A percentile compares a stretch with the other conserved stretches of the same genome.
These are phyloP conservation scores for Telmatochromis sp. DNA, from an alignment of 2,113 vertebrate species.

Conservation along the genomic window DNA sequence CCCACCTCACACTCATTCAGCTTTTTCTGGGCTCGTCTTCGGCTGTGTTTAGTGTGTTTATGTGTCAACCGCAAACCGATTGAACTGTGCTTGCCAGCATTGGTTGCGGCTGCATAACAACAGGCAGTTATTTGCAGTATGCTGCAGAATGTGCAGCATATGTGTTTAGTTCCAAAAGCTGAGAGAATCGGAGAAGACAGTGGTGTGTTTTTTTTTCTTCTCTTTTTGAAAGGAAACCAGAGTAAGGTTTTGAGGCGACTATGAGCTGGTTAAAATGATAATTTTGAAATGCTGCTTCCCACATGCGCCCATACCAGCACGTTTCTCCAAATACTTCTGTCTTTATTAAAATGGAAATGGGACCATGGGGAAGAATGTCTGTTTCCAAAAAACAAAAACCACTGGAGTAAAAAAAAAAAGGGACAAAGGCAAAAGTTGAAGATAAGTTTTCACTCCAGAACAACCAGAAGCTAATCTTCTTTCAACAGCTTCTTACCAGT, in stretches of 20 bases:
- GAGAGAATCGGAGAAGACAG: neutral
- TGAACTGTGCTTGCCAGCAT: neutral
- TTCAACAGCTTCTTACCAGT: neutral
- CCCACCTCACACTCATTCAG: neutral
- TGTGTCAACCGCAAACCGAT: neutral
- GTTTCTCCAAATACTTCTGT: neutral
- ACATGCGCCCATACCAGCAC: neutral
- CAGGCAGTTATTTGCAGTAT: neutral
- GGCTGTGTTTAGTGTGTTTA: neutral
- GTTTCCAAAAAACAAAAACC: fast-evolving
- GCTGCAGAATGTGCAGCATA: neutral
- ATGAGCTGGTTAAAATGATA: neutral
- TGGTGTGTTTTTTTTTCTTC: too few relatives aligned
- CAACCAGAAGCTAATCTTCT: neutral
- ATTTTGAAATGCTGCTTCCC: neutral
- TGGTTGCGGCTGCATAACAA: neutral
- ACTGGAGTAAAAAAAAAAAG: neutral
- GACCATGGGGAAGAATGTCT: fast-evolving
- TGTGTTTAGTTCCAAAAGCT: neutral
- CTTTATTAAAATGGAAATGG: neutral
- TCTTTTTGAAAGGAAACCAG: neutral
- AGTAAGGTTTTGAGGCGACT: neutral
- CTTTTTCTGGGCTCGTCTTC: neutral
- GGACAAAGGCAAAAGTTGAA: neutral
- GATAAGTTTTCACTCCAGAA: neutral